These are phyloP conservation scores for Sphaeramia orbicularis DNA, from an alignment of 2,797 vertebrate genomes.

Conservation along the genomic window DNA sequence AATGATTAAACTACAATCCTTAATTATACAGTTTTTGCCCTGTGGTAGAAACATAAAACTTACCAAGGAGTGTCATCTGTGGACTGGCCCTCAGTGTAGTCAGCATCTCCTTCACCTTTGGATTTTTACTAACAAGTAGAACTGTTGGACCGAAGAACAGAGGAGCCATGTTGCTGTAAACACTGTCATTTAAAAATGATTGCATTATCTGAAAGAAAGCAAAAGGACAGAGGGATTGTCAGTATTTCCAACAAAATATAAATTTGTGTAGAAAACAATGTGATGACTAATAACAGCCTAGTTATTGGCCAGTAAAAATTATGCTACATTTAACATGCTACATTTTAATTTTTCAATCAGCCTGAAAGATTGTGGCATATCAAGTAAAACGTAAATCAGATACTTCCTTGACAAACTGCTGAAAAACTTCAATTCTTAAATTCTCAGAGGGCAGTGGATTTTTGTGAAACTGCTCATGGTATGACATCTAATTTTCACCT, in stretches of 20 bases:
- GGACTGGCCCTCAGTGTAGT: constrained; percentile 80
- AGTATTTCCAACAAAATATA: neutral
- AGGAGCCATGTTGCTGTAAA: constrained; percentile 87
- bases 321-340: neutral
- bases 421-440: too few relatives aligned
- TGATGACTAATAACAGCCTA: too few relatives aligned
- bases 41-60: constrained; percentile 4
- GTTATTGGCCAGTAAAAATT: too few relatives aligned
- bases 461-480: too few relatives aligned
- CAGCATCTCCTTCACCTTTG: constrained; percentile 91
- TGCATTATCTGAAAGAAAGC: constrained; percentile 81
- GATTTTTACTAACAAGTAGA: constrained; percentile 89
- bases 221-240: neutral
- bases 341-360: too few relatives aligned
- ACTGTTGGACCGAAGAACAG: constrained; percentile 89
- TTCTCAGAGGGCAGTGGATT: too few relatives aligned
- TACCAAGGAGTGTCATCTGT: constrained; percentile 91
- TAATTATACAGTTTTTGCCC: too few relatives aligned
- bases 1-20: neutral
- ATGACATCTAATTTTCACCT: constrained; percentile 77
- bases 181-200: constrained; percentile 83
- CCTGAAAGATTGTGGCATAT: too few relatives aligned
- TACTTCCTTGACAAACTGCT: too few relatives aligned
- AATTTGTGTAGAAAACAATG: too few relatives aligned
- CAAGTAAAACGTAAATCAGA: too few relatives aligned